Conservation (phyloP, 1,140 invertebrate genomes). For the Pseudoatta argentina region DNA sequence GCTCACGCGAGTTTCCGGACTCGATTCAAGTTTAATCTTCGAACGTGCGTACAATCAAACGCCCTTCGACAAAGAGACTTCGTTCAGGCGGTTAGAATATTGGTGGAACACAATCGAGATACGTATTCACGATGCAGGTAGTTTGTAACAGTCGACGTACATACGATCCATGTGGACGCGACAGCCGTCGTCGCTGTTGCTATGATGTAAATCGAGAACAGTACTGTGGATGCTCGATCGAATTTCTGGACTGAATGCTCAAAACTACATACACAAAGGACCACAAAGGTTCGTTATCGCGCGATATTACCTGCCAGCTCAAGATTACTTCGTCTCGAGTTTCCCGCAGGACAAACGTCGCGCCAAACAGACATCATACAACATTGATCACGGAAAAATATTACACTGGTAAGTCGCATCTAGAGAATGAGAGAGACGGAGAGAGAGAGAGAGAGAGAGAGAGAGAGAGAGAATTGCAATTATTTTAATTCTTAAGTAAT, state of each 20-base stretch:
- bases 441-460: not conserved
- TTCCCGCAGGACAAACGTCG: conserved; percentile 28
- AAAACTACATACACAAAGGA: conserved; percentile 60
- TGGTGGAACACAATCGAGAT: conserved; percentile 60
- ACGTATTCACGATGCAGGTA: conserved; percentile 66
- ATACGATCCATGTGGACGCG: conserved; percentile 22
- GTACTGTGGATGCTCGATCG: conserved; percentile 52
- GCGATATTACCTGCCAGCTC: conserved; percentile 58
- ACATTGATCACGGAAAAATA: conserved; percentile 19
- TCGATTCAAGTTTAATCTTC: conserved; percentile 68
- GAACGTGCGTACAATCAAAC: conserved; percentile 62
- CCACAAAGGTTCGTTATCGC: conserved; percentile 73
- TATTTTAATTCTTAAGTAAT: not conserved
- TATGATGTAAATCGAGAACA: conserved; percentile 63
- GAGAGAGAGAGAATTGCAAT: not conserved
- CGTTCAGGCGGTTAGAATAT: conserved; percentile 9
- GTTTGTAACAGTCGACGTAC: conserved; percentile 57
- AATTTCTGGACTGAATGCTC: conserved; percentile 70
- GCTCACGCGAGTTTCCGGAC: conserved; percentile 5
- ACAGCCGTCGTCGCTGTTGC: conserved; percentile 26
- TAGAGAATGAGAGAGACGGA: not conserved
- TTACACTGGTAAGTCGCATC: not conserved
- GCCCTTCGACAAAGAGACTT: conserved; percentile 65
- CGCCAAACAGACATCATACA: conserved; percentile 14
- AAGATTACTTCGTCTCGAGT: conserved; percentile 58